Conservation (phyloP, 2,797 vertebrate species). For the Champsocephalus esox region DNA sequence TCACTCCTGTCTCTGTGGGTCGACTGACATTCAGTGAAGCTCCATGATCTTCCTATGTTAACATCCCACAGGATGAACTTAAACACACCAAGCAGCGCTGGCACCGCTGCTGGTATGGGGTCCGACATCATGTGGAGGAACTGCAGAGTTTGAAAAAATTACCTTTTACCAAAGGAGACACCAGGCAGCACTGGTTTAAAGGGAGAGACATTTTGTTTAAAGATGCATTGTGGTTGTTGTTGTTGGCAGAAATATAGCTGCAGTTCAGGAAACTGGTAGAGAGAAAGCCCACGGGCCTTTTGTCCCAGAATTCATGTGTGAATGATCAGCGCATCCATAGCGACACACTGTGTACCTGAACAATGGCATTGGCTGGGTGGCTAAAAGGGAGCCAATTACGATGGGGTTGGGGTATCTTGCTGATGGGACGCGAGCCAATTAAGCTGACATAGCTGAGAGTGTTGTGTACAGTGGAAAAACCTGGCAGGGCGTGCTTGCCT, state of each 20-base stretch:
- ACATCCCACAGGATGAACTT: slow-evolving; percentile 67
- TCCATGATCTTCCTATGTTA: slow-evolving; percentile 66
- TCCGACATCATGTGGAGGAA: slow-evolving; percentile 56
- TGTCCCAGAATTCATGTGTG: slow-evolving; percentile 74
- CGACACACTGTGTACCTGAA: slow-evolving; percentile 77
- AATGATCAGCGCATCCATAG: slow-evolving; percentile 77
- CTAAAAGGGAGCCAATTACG: slow-evolving; percentile 83
- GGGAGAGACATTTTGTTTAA: slow-evolving; percentile 19
- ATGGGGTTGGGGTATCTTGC: slow-evolving; percentile 71
- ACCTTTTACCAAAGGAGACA: slow-evolving; percentile 51
- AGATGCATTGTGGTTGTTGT: slow-evolving; percentile 46
- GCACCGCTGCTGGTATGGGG: slow-evolving; percentile 55
- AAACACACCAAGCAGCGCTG: slow-evolving; percentile 52
- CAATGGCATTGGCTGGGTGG: slow-evolving; percentile 79
- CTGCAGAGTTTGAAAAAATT: slow-evolving; percentile 58
- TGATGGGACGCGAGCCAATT: slow-evolving; percentile 84
- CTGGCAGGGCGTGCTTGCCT: slow-evolving; percentile 64
- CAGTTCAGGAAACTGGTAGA: slow-evolving; percentile 48
- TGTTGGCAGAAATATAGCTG: slow-evolving; percentile 55
- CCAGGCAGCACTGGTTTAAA: slow-evolving; percentile 30
- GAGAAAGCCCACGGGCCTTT: slow-evolving; percentile 64
- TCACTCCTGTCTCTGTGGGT: slow-evolving; percentile 45
- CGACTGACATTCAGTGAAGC: slow-evolving; percentile 60
- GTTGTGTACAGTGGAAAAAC: slow-evolving; percentile 60
- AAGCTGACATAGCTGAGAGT: slow-evolving; percentile 78